These are phyloP conservation scores for Platorchestia sp. DNA, from an alignment of 1,140 invertebrate genomes.

Conservation along the genomic window DNA sequence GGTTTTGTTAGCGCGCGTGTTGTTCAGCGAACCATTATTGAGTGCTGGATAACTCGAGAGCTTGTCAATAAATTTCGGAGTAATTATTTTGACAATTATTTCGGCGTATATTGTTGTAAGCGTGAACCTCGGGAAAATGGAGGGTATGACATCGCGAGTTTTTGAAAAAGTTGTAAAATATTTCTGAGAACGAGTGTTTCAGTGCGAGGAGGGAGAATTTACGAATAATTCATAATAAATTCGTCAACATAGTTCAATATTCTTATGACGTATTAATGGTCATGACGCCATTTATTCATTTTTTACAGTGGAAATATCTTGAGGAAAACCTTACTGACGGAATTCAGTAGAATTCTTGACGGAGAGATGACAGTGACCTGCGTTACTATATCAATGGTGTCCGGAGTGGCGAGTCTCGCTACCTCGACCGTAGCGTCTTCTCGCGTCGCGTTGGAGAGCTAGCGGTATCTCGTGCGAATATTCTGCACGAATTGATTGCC, in stretches of 20 bases:
- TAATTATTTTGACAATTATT: no score
- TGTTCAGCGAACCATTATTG: not conserved
- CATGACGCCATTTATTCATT: no score
- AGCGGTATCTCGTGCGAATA: not conserved
- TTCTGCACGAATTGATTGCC: not conserved
- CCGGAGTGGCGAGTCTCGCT: not conserved
- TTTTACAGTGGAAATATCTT: not conserved
- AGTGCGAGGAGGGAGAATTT: not conserved
- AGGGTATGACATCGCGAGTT: no score
- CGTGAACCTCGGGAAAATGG: no score
- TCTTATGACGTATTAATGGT: no score
- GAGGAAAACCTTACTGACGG: not conserved
- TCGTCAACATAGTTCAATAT: no score
- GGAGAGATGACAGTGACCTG: not conserved
- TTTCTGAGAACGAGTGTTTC: not conserved
- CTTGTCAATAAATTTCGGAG: no score
- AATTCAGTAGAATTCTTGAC: not conserved
- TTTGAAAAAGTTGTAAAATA: not conserved
- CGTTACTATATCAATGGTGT: not conserved
- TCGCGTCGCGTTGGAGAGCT: not conserved
- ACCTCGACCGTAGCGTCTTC: not conserved
- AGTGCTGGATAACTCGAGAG: not conserved
- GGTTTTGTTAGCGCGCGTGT: no score
- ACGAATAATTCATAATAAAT: not conserved
- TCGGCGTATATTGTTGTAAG: no score